Base-by-base conservation (phyloP, 2,113 vertebrate species). In the Morone saxatilis region DNA sequence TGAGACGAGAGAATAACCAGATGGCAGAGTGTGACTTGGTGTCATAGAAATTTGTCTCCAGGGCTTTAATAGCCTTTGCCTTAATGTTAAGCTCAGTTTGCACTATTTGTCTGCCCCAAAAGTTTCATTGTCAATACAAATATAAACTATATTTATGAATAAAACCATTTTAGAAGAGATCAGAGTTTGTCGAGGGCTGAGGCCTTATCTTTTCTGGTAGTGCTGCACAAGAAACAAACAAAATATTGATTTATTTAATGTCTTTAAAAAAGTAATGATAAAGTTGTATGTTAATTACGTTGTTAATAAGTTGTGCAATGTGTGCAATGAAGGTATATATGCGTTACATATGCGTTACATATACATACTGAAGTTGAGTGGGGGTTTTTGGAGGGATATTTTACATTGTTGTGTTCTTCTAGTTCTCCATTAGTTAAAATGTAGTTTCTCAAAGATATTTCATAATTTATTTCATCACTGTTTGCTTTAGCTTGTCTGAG, bases 41-140 rank as follows among this genome's bases (percentile, higher is more conserved):
- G 31, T 72, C 40, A 69, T 56, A 62, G 20, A 75, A 40, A 63
- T 19, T 63, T 36, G 16, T 57, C 54, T 66, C 60, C 53, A 51
- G 13, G 17, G 12, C 38, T 76, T 68, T 62, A 31, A 60, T 38
- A 17, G 54, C 22, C n/a, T 5, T 61, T 77, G 36, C 70, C 70
- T 85, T 80, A 80, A 65, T 20, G 3, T 67, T 45, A 66, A 83
- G 53, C 53, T 78, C 7, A 72, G 36, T 86, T 88, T 88, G 86
- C 83, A 88, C 88, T 76, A 40, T 82, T 63, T 71, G 3, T 31
- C 11, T 5, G 16, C 59, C 2, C 7, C 25, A n/a, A 7, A 9
- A 22, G 61, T 69, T 70, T 63, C 14, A 22, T 41, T 72, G 45
- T 82, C 5, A 4, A 7, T 48, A 48, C n/a, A 73, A 56, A 67